phyloP scores from a whole-genome alignment of 2,888 invertebrate species.

The Trissonchulus latispiculum region DNA sequence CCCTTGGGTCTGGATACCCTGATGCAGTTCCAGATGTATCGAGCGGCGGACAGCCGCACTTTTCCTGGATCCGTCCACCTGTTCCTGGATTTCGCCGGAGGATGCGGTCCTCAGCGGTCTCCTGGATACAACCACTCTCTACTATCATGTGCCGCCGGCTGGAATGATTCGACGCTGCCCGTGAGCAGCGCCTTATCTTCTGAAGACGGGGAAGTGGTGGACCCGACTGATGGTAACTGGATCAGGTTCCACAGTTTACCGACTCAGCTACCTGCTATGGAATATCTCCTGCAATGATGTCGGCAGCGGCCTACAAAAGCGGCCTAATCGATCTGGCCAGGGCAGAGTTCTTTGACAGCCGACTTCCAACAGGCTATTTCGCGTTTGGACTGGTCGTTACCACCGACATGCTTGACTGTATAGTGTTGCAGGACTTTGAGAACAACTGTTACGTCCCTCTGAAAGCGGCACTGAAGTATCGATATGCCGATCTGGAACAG shows the following conservation, averaged over 20 bases:
- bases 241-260: no score
- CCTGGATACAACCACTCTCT: background rate
- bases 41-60: background rate
- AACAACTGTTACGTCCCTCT: constrained; percentile 64
- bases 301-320: constrained; percentile 63
- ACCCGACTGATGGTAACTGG: constrained; percentile 65
- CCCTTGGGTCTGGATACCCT: background rate
- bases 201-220: constrained; percentile 59
- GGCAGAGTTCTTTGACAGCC: constrained; percentile 68
- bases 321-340: constrained; percentile 74
- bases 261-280: no score
- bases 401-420: constrained; percentile 64
- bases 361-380: constrained; percentile 51
- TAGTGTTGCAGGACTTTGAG: constrained; percentile 64
- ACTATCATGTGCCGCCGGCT: background rate
- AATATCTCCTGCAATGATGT: no score
- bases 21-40: background rate
- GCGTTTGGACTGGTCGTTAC: constrained; percentile 66
- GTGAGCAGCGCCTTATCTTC: background rate
- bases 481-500: constrained; percentile 72
- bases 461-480: constrained; percentile 72
- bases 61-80: background rate
- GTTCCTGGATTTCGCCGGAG: background rate
- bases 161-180: background rate
- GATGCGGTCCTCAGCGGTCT: background rate